Conservation (phyloP, 2,888 invertebrate genomes). For the Calliopum simillimum region DNA sequence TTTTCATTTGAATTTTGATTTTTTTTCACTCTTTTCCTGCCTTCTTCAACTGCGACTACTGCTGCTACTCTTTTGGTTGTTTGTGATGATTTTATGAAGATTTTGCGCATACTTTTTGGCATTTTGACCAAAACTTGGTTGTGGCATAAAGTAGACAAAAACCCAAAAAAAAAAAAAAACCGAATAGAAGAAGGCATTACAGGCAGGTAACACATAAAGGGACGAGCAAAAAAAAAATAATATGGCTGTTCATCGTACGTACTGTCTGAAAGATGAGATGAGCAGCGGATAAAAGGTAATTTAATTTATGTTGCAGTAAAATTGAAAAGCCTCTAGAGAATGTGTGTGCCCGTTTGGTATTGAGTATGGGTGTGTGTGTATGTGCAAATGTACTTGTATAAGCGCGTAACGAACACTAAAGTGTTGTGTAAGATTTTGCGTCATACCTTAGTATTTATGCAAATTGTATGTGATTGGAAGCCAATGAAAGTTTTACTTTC, state of each 20-base stretch:
- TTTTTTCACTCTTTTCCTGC: neutral
- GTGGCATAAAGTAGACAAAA: neutral
- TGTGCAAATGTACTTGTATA: neutral
- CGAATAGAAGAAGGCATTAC: neutral
- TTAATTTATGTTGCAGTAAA: conserved; percentile 55
- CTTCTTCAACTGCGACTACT: neutral
- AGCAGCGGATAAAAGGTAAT: conserved; percentile 44
- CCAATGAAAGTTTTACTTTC: too few relatives aligned
- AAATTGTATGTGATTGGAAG: too few relatives aligned
- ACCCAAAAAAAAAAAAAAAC: neutral
- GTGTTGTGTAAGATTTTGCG: neutral
- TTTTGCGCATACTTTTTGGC: conserved; percentile 47
- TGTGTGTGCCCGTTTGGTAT: conserved; percentile 29
- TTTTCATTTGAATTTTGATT: conserved; percentile 7
- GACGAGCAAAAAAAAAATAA: conserved; percentile 16
- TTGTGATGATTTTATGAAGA: conserved; percentile 27
- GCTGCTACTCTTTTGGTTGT: neutral
- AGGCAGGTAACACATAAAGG: neutral
- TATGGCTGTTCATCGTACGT: neutral
- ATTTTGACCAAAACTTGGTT: conserved; percentile 28
- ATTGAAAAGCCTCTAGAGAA: conserved; percentile 50
- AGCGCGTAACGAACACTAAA: conserved; percentile 4
- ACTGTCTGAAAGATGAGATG: conserved; percentile 19
- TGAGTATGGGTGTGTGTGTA: neutral
- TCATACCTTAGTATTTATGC: too few relatives aligned